Evolutionary conservation across 2,113 vertebrate genomes (phyloP), one percentile per base, ranked within the genome.

Genomic region (Chloebia gouldiae): DNA sequence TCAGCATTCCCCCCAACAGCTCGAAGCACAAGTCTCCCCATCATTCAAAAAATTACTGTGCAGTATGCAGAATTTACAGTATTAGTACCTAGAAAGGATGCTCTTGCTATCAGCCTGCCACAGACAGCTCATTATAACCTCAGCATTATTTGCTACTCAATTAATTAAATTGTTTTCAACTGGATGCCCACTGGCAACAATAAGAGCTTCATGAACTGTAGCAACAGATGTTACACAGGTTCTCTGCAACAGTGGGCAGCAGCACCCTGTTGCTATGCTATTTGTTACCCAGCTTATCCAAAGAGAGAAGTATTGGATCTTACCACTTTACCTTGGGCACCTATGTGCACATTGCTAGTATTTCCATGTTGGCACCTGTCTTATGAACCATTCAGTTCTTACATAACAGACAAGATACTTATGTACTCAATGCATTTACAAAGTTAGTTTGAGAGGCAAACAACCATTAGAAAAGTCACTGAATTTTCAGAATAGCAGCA

Each of bases 291-390:
- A 75, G 60, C 9, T 28, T 33, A 31, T 20, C 39, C 61, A 54
- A 76, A 76, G 42, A 31, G 14, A 37, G 28, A 49, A 45, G 21
- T 14, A 59, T 2, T 35, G 33, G 31, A 31, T 82, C 10, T 39
- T n/a, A 50, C 5, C 15, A 33, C 65, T 39, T 60, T 50, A 80
- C 10, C 27, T 9, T 9, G 28, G 24, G 47, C 28, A 86, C 37
- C 23, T 40, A 2, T 1, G 18, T 15, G 51, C 35, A 40, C 15
- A 42, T 65, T 50, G 28, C 51, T 51, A 44, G 9, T 4, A 9
- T 11, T 22, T 45, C 66, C 5, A 2, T 11, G 13, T 22, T 0
- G 0, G 49, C 25, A 49, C 10, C 22, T 17, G 7, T 28, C 37
- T 66, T 24, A 44, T 14, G 68, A 72, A 61, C 49, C 33, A 63